Evolutionary conservation across 2,888 invertebrate genomes (phyloP).

Genomic region (Agrochola macilenta): DNA sequence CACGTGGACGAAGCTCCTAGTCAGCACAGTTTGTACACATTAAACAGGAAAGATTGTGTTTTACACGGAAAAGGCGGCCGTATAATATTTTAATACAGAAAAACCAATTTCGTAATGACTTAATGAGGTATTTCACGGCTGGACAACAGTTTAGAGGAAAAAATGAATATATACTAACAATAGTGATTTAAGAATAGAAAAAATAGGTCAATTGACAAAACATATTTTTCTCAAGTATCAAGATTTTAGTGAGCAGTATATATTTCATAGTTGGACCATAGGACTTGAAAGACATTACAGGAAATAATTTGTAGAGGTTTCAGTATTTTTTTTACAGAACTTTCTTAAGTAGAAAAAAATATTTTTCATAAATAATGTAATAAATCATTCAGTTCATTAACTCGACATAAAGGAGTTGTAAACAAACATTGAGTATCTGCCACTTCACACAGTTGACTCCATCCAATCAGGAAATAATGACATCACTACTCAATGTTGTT

Average conservation of each 20-base stretch:
- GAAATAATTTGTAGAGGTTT: background rate
- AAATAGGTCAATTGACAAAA: slow-evolving; percentile 14
- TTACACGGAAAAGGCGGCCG: slow-evolving; percentile 13
- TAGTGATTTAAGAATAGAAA: slow-evolving; percentile 22
- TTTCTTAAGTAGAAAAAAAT: background rate
- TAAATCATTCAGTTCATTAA: slow-evolving; percentile 33
- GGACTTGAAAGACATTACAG: no score
- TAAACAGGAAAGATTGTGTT: slow-evolving; percentile 50
- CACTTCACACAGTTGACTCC: slow-evolving; percentile 41
- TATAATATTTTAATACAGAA: slow-evolving; percentile 32
- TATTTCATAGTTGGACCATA: background rate
- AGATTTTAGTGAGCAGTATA: slow-evolving; percentile 28
- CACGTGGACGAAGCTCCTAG: slow-evolving; percentile 36
- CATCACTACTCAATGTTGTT: slow-evolving; percentile 62
- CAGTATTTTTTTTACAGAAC: background rate
- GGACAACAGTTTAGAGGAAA: slow-evolving; percentile 34
- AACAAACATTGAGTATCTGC: slow-evolving; percentile 47
- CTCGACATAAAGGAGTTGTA: slow-evolving; percentile 32
- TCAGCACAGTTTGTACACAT: slow-evolving; percentile 21
- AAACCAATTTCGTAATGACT: slow-evolving; percentile 42
- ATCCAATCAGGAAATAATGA: slow-evolving; percentile 67
- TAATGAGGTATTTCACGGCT: slow-evolving; percentile 31
- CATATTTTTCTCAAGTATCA: slow-evolving; percentile 39
- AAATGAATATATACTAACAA: slow-evolving; percentile 9
- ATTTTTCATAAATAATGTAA: slow-evolving; percentile 12